Evolutionary conservation across 2,888 invertebrate genomes (phyloP), one percentile per base, ranked within the genome.

Genomic region (Euphydryas editha): DNA sequence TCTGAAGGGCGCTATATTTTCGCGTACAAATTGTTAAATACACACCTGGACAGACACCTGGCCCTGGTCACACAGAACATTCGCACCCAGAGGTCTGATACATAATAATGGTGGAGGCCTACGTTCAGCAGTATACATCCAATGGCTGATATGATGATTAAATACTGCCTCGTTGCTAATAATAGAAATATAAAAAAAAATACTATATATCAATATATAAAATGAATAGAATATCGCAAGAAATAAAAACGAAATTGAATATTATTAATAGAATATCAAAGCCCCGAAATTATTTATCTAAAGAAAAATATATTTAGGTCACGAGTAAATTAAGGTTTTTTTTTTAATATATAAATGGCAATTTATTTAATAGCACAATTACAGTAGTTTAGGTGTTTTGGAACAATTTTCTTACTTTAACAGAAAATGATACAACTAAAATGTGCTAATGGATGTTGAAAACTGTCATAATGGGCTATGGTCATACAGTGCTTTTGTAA

Each of bases 391-490:
- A 18, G 17, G 13, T 42, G 20, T 39, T 21, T 57, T n/a, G 20
- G 15, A 42, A 39, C 42, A 57, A 39, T 37, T 39, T 42, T 21
- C 39, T 57, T 39, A 10, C 57, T 42, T 21, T 42, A 42, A 57
- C 21, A 57, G 42, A 42, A 39, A 57, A 21, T 1, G 21, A 42
- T 57, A 42, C n/a, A 39, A 39, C 42, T 57, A 57, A 42, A 57
- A 57, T 42, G 39, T 57, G 57, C 57, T 57, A 57, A 57, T 57
- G 57, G 57, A 57, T 21, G 57, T 57, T 42, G 17, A 57, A 57
- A 57, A 13, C 39, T 57, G 37, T 56, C 37, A 39, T 37, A 56
- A 37, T 59, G 18, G 44, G 17, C 18, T 18, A n/a, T 46, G 13
- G 17, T 30, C 37, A 30, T 20, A 51, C 30, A 8, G 42, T 18